These are phyloP conservation scores for Platysternon megacephalum DNA, from an alignment of 2,113 vertebrate genomes.

Conservation along the genomic window DNA sequence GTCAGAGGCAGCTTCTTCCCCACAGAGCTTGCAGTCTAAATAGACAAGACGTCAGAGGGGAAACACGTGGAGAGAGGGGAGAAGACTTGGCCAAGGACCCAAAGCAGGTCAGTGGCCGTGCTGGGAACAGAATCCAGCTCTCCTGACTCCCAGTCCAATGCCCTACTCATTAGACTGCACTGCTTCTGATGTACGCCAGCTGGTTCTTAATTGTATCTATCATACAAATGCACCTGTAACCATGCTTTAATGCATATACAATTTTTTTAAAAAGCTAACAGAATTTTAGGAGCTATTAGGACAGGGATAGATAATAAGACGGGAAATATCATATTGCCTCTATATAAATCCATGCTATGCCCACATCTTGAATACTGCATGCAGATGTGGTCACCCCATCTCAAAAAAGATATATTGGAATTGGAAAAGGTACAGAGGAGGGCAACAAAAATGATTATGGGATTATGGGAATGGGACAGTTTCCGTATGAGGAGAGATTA, in stretches of 20 bases:
- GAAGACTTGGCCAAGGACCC: background rate
- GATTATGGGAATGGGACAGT: no score
- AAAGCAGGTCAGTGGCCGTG: background rate
- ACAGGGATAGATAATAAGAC: background rate
- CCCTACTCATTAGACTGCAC: accelerated
- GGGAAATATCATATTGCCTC: background rate
- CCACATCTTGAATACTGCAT: no score
- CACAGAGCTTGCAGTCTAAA: background rate
- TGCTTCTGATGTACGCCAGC: background rate
- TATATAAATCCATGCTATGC: background rate
- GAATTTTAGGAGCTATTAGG: background rate
- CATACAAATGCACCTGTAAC: background rate
- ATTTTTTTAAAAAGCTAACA: background rate
- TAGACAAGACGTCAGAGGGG: background rate
- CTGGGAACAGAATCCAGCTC: background rate
- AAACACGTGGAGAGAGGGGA: background rate
- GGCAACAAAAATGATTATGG: no score
- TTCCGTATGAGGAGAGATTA: no score
- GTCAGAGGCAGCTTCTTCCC: background rate
- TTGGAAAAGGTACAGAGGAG: no score
- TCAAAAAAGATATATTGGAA: no score
- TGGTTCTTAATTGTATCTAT: background rate
- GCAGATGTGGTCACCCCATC: no score
- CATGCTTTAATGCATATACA: accelerated
- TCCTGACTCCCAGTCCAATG: accelerated